phyloP scores from a whole-genome alignment of 2,888 invertebrate species.

The Reticulitermes lucifugus region DNA sequence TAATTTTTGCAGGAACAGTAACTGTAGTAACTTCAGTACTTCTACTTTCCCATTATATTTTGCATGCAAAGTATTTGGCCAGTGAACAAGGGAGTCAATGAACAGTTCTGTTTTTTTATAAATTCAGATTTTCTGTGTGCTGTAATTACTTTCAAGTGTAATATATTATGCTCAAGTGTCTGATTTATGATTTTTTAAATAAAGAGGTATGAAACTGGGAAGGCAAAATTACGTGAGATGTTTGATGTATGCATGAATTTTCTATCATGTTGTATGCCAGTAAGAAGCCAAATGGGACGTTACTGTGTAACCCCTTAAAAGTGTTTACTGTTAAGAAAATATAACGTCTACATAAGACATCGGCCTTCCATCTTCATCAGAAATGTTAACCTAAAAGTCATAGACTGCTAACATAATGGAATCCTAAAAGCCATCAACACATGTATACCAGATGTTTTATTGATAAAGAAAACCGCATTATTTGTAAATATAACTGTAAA shows the following conservation, averaged over 20 bases:
- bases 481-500: slow-evolving; percentile 29
- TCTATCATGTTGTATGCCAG: not conserved
- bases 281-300: slow-evolving; percentile 27
- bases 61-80: not conserved
- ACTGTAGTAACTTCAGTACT: not conserved
- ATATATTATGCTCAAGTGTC: not conserved
- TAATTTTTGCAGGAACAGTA: not conserved
- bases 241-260: slow-evolving; percentile 15
- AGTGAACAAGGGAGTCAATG: not conserved
- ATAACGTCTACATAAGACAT: not conserved
- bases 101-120: not conserved
- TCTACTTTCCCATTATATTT: not conserved
- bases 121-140: not conserved
- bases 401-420: slow-evolving; percentile 7
- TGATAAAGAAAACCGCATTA: not conserved
- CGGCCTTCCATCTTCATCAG: not conserved
- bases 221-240: slow-evolving; percentile 18
- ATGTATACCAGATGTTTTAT: not conserved
- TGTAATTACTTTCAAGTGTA: slow-evolving; percentile 1
- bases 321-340: not conserved
- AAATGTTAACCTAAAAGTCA: not conserved
- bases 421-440: not conserved
- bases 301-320: slow-evolving; percentile 15
- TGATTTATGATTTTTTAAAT: slow-evolving; percentile 13
- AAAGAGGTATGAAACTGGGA: not conserved